phyloP scores from a whole-genome alignment of 1,140 invertebrate genomes.

The Cardiocondyla obscurior region DNA sequence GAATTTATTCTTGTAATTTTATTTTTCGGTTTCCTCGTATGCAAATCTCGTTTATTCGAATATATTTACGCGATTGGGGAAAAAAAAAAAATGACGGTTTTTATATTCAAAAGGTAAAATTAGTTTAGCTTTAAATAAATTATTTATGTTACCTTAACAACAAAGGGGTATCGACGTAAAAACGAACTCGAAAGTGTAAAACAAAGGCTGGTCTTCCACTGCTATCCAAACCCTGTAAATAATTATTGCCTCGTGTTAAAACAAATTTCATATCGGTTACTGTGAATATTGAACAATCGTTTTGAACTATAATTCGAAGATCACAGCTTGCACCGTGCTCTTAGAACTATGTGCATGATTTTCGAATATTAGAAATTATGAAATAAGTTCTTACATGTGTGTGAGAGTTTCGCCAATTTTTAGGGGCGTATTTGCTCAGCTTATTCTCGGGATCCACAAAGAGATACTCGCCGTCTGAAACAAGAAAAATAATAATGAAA shows the following conservation, averaged over 20 bases:
- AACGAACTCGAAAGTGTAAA: constrained; percentile 96
- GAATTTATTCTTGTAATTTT: not conserved
- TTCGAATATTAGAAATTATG: constrained; percentile 60
- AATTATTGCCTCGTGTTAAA: too few species aligned
- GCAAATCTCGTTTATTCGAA: not conserved
- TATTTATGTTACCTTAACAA: constrained; percentile 87
- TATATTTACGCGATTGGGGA: not conserved
- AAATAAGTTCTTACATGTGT: constrained; percentile 90
- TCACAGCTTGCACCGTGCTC: not conserved
- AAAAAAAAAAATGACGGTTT: too few species aligned
- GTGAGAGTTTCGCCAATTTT: constrained; percentile 96
- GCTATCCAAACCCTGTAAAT: constrained; percentile 92
- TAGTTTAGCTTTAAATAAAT: not conserved
- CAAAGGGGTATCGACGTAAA: constrained; percentile 95
- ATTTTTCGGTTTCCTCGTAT: not conserved
- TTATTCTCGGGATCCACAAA: constrained; percentile 97
- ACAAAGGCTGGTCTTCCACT: constrained; percentile 94
- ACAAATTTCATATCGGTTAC: too few species aligned
- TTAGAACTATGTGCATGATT: too few species aligned
- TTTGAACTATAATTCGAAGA: too few species aligned
- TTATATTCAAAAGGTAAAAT: not conserved
- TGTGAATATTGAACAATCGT: too few species aligned
- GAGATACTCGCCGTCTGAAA: constrained; percentile 96
- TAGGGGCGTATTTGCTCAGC: constrained; percentile 97
- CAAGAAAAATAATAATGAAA: constrained; percentile 56